phyloP scores from a whole-genome alignment of 2,113 vertebrate genomes.

The Abramis brama region DNA sequence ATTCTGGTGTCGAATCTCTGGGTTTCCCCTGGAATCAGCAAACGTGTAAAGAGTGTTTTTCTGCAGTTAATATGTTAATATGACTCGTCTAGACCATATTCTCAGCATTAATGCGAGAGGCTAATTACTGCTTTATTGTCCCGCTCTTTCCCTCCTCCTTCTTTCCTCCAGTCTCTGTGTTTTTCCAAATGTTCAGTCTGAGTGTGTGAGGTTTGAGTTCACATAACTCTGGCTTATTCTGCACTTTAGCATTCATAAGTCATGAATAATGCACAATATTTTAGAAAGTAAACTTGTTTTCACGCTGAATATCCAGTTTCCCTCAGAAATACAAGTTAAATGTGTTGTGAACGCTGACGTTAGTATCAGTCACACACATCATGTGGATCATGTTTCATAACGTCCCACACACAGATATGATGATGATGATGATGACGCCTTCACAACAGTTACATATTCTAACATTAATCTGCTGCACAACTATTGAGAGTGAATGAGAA shows the following conservation, averaged over 20 bases:
- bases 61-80: constrained; percentile 62
- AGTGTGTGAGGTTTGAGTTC: constrained; percentile 42
- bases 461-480: too few relatives aligned
- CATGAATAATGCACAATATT: neutral
- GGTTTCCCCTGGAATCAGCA: constrained; percentile 75
- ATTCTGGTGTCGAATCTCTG: constrained; percentile 31
- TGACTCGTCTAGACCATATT: constrained; percentile 79
- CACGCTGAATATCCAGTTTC: neutral
- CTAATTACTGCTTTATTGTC: constrained; percentile 79
- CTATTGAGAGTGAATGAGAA: too few relatives aligned
- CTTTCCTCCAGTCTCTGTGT: constrained; percentile 68
- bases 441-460: too few relatives aligned
- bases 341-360: too few relatives aligned
- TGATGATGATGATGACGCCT: too few relatives aligned
- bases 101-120: constrained; percentile 76
- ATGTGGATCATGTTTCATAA: too few relatives aligned
- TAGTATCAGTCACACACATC: too few relatives aligned
- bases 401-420: too few relatives aligned
- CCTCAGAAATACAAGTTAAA: too few relatives aligned
- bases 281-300: neutral
- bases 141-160: constrained; percentile 70
- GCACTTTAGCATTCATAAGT: neutral
- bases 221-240: neutral
- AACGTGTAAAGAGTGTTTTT: constrained; percentile 67
- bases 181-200: constrained; percentile 69